Evolutionary conservation across 2,113 vertebrate species (phyloP).

Genomic region (Oceanites oceanicus): DNA sequence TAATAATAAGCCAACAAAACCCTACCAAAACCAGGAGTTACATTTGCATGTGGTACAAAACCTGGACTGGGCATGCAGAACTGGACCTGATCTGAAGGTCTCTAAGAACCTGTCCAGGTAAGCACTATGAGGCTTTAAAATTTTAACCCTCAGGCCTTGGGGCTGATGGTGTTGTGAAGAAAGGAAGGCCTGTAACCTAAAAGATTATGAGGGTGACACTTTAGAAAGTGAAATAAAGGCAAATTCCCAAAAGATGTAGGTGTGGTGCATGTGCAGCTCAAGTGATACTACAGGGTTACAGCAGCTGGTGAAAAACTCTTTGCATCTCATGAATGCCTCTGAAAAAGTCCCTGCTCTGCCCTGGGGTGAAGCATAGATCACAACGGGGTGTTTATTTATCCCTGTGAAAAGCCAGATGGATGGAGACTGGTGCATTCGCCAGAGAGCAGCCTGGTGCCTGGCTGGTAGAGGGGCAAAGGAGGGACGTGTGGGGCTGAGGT

Average conservation of each 20-base stretch:
- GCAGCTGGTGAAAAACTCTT: neutral
- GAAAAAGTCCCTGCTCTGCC: neutral
- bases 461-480: neutral
- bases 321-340: neutral
- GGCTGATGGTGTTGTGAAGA: neutral
- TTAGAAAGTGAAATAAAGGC: neutral
- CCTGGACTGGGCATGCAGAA: neutral
- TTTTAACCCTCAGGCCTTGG: neutral
- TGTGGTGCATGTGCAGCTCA: neutral
- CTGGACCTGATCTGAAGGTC: neutral
- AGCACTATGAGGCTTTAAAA: neutral
- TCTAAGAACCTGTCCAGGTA: neutral
- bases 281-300: neutral
- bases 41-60: neutral
- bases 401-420: neutral
- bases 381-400: neutral
- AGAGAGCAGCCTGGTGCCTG: neutral
- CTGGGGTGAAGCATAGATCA: neutral
- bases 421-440: neutral
- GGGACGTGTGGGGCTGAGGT: neutral
- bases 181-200: neutral
- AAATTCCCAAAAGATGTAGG: neutral
- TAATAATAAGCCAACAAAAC: neutral
- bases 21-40: neutral
- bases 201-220: neutral